phyloP scores from a whole-genome alignment of 2,113 vertebrate species.

The Hemicordylus capensis region DNA sequence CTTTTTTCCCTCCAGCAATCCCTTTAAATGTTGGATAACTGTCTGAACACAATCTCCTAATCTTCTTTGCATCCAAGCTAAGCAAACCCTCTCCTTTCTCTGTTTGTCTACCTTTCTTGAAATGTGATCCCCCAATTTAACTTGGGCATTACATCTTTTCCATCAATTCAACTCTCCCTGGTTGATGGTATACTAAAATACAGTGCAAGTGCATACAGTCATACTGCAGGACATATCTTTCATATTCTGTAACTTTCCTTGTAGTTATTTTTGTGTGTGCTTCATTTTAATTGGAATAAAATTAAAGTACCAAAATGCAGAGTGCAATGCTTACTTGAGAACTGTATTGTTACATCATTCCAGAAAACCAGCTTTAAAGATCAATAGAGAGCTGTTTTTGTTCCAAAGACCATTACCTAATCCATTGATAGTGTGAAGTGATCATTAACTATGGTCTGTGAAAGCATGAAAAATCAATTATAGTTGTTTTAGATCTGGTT shows the following conservation, averaged over 20 bases:
- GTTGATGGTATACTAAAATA: not conserved
- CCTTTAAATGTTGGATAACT: not conserved
- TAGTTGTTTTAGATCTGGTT: slow-evolving; percentile 2
- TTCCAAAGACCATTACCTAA: slow-evolving; percentile 16
- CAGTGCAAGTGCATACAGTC: not conserved
- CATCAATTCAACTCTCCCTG: not conserved
- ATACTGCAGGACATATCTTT: not conserved
- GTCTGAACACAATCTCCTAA: not conserved
- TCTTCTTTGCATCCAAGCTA: not conserved
- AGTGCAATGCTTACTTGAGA: not conserved
- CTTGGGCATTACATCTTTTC: too few species aligned
- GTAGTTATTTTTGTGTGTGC: not conserved
- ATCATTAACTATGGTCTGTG: slow-evolving; percentile 26
- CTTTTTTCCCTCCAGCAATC: not conserved
- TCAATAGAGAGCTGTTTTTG: not conserved
- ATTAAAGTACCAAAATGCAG: not conserved
- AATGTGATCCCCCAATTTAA: not conserved
- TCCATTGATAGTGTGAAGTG: not conserved
- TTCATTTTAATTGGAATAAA: not conserved
- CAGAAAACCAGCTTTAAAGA: not conserved
- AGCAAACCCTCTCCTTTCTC: not conserved
- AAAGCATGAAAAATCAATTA: not conserved
- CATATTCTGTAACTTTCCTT: not conserved
- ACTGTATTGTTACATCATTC: not conserved
- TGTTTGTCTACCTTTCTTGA: not conserved